These are phyloP conservation scores for Cantharis flavilabris DNA, from an alignment of 2,888 invertebrate species.

Conservation along the genomic window DNA sequence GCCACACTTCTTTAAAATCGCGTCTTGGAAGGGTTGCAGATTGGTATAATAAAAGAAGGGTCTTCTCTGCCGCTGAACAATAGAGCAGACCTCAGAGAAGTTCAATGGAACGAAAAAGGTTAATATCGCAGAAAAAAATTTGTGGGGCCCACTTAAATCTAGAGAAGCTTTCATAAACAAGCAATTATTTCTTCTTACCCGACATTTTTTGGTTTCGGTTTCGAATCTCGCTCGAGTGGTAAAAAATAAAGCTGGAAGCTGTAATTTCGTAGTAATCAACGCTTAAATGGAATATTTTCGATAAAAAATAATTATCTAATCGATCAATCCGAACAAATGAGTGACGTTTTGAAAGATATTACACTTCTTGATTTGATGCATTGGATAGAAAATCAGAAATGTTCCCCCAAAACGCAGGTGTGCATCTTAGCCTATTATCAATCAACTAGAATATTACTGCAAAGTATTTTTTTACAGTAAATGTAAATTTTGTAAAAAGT, in stretches of 20 bases:
- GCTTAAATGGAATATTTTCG: not conserved
- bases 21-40: not conserved
- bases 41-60: not conserved
- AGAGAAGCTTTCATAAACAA: not conserved
- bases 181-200: not conserved
- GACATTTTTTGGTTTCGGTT: not conserved
- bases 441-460: too few species aligned
- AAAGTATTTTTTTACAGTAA: too few species aligned
- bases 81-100: not conserved
- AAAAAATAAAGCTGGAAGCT: too few species aligned
- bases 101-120: not conserved
- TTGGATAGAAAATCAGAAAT: not conserved
- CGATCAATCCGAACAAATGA: not conserved
- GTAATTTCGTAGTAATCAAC: not conserved
- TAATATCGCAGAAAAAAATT: not conserved
- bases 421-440: not conserved
- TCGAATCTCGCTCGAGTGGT: not conserved
- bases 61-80: not conserved
- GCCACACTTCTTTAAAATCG: not conserved
- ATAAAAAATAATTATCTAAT: not conserved
- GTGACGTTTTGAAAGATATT: not conserved
- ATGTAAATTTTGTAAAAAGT: too few species aligned
- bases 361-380: not conserved
- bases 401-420: not conserved
- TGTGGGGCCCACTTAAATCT: not conserved